phyloP scores from a whole-genome alignment of 1,140 invertebrate genomes.

The Limonius californicus region DNA sequence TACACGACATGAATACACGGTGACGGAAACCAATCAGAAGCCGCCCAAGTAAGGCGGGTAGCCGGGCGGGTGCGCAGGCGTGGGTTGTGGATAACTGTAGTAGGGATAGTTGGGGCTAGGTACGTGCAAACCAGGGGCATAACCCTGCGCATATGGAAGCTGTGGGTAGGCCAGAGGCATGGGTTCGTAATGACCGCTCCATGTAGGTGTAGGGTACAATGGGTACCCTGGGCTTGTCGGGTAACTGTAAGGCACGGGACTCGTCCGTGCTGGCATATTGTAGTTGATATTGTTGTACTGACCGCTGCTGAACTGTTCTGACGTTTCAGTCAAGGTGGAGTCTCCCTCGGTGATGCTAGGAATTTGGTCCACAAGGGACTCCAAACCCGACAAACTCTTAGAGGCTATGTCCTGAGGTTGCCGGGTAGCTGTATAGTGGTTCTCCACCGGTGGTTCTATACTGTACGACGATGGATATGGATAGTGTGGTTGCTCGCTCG shows the following conservation, averaged over 20 bases:
- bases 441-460: slow-evolving; percentile 37
- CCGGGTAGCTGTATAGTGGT: slow-evolving; percentile 45
- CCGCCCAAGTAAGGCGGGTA: slow-evolving; percentile 53
- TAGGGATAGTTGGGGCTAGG: slow-evolving; percentile 56
- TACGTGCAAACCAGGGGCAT: slow-evolving; percentile 51
- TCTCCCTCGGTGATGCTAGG: slow-evolving; percentile 76
- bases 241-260: slow-evolving; percentile 44
- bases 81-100: slow-evolving; percentile 47
- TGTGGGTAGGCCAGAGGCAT: slow-evolving; percentile 43
- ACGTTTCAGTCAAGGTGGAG: slow-evolving; percentile 36
- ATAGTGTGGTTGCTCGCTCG: slow-evolving; percentile 42
- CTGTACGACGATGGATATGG: slow-evolving; percentile 40
- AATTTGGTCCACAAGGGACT: slow-evolving; percentile 87
- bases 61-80: slow-evolving; percentile 49
- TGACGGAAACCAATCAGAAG: slow-evolving; percentile 53
- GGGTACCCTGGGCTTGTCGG: slow-evolving; percentile 41
- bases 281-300: slow-evolving; percentile 40
- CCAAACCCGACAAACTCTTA: slow-evolving; percentile 83
- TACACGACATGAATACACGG: slow-evolving; percentile 49
- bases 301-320: slow-evolving; percentile 38
- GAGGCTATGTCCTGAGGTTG: slow-evolving; percentile 71
- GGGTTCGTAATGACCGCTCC: slow-evolving; percentile 44
- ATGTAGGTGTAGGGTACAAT: slow-evolving; percentile 45
- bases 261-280: slow-evolving; percentile 37
- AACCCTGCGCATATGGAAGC: slow-evolving; percentile 45